Conservation (phyloP, 2,113 vertebrate species). For the Atrichornis clamosus region DNA sequence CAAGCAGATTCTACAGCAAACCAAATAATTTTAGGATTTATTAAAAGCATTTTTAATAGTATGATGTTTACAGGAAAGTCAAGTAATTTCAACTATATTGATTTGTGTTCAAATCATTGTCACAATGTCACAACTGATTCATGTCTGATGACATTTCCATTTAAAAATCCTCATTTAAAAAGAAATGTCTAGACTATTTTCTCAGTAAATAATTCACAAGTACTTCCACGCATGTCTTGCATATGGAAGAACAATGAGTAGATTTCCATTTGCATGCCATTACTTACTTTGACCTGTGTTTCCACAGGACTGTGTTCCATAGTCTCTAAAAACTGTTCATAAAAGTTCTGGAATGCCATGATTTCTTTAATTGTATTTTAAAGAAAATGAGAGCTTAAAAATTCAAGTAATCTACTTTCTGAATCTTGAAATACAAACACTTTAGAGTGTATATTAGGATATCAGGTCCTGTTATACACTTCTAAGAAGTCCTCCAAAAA, state of each 20-base stretch:
- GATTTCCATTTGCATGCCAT: background rate
- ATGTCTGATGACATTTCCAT: background rate
- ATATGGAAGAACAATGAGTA: background rate
- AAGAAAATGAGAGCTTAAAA: background rate
- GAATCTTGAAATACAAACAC: background rate
- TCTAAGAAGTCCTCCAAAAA: background rate
- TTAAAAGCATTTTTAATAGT: background rate
- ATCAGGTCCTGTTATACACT: background rate
- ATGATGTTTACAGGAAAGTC: background rate
- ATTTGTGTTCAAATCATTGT: background rate
- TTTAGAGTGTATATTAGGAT: background rate
- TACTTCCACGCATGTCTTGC: background rate
- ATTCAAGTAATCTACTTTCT: background rate
- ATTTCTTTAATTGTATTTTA: background rate
- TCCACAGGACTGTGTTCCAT: background rate
- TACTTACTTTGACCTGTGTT: background rate
- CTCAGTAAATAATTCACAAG: background rate
- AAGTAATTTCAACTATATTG: background rate
- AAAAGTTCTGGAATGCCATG: background rate
- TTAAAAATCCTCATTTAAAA: background rate
- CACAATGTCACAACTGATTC: background rate
- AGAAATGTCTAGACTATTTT: background rate
- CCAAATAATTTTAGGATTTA: background rate
- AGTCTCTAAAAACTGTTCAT: background rate
- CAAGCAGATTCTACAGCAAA: background rate